Evolutionary conservation across 37 sponge, comb jelly and placozoan species (phyloP), one percentile per base, ranked within the genome.

Genomic region (Theonella swinhoei): DNA sequence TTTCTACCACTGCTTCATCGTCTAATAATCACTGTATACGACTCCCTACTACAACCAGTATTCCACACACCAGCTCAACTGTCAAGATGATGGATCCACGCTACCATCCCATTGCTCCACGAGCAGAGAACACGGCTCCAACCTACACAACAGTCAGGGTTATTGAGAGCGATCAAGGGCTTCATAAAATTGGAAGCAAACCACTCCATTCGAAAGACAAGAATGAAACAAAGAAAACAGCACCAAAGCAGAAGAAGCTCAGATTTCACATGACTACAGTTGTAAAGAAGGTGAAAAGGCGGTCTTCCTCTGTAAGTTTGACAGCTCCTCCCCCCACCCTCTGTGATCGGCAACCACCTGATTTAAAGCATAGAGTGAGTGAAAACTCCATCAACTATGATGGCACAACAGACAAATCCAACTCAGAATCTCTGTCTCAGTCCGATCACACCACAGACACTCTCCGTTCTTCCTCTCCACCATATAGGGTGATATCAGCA

Each of bases 191-290:
- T 14, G 54, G 54, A 14, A 17, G 11, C 7, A 47, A 47, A 14
- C 14, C 54, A 7, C 54, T 47, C 54, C 11, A 17, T 17, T 7
- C 54, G 7, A 14, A 7, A 17, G 54, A 47, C 11, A 47, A 47
- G 54, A 14, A 14, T 47, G 54, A 47, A 14, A 14, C 11, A 47
- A 14, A 14, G 54, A 47, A 14, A 47, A 14, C 11, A 14, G 20
- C 35, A 1, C 67, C 29, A 2, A 83, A 83, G 38, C 79, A 63
- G 11, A 76, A 72, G 19, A 86, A 86, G 41, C 80, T 86, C 2
- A 59, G 80, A 34, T 86, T 86, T 39, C 87, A 86, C 42, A 86
- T 86, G 87, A 86, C 80, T 8, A 86, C 87, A 2, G 87, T 86
- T 17, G 80, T 86, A 4, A 86, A 72, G 54, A 47, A 47, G 41